Percentiles rank a stretch among this genome's conserved stretches.
Evolutionary conservation across 2,888 invertebrate genomes (phyloP).

Genomic region (Limenitis arthemis): DNA sequence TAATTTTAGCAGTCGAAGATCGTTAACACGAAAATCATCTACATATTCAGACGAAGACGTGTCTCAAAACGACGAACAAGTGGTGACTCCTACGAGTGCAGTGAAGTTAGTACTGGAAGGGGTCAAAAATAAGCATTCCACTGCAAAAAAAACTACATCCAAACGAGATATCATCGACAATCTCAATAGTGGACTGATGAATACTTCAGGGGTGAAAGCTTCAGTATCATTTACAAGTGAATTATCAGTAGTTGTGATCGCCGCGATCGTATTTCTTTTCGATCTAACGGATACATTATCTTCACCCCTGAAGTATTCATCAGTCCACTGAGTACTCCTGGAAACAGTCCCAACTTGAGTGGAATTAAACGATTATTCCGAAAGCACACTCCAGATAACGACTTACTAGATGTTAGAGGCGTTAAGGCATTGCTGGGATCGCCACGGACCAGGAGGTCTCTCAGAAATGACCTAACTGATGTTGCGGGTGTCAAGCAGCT

Average conservation of each 20-base stretch:
- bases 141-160: conserved; percentile 63
- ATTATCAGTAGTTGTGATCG: conserved; percentile 31
- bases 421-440: conserved; percentile 37
- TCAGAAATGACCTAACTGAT: conserved; percentile 49
- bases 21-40: conserved; percentile 25
- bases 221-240: conserved; percentile 34
- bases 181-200: too few relatives aligned
- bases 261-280: conserved; percentile 36
- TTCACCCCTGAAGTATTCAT: conserved; percentile 49
- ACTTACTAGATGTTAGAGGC: conserved; percentile 38
- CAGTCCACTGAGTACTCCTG: conserved; percentile 45
- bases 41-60: conserved; percentile 29
- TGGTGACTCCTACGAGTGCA: conserved; percentile 52
- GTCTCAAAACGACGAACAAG: conserved; percentile 33
- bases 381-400: conserved; percentile 39
- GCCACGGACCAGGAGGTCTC: conserved; percentile 39
- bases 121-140: conserved; percentile 61
- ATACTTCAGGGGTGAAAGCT: too few relatives aligned
- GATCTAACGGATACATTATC: conserved; percentile 30
- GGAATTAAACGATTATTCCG: conserved; percentile 43
- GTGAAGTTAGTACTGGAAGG: conserved; percentile 46
- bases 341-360: conserved; percentile 36
- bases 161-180: conserved; percentile 61
- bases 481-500: conserved; percentile 52
- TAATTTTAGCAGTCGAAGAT: conserved; percentile 18